phyloP scores from a whole-genome alignment of 2,888 invertebrate genomes.

The Catocala nupta region DNA sequence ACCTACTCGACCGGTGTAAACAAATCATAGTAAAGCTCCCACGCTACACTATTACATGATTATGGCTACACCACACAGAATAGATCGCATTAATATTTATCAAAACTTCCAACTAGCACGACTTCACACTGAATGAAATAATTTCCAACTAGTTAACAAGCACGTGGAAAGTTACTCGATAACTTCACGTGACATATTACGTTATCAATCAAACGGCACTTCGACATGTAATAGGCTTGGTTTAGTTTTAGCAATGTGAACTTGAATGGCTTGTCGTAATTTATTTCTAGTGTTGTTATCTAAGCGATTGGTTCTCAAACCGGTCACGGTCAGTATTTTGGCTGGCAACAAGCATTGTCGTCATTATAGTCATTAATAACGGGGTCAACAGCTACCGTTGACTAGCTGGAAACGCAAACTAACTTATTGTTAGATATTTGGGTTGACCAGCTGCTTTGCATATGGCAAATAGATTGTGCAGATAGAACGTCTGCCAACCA shows the following conservation, averaged over 20 bases:
- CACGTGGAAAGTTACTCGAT: slow-evolving; percentile 32
- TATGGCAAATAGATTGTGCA: slow-evolving; percentile 59
- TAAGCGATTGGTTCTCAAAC: slow-evolving; percentile 38
- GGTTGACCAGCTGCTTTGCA: slow-evolving; percentile 69
- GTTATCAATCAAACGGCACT: slow-evolving; percentile 32
- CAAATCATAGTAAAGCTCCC: slow-evolving; percentile 84
- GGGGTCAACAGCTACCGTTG: slow-evolving; percentile 64
- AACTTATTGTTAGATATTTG: slow-evolving; percentile 58
- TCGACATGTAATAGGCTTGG: slow-evolving; percentile 16
- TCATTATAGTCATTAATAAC: slow-evolving; percentile 68
- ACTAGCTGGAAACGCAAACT: slow-evolving; percentile 25
- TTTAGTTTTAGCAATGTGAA: not conserved
- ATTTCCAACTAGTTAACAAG: slow-evolving; percentile 24
- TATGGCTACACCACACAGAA: slow-evolving; percentile 37
- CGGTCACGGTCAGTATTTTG: slow-evolving; percentile 62
- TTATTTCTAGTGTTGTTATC: slow-evolving; percentile 28
- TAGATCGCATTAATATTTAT: slow-evolving; percentile 56
- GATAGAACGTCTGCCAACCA: slow-evolving; percentile 49
- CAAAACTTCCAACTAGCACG: slow-evolving; percentile 31
- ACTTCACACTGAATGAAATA: slow-evolving; percentile 33
- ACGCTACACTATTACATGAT: slow-evolving; percentile 63
- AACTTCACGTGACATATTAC: slow-evolving; percentile 30
- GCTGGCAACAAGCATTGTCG: slow-evolving; percentile 63
- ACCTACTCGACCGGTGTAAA: slow-evolving; percentile 74
- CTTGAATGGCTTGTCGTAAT: slow-evolving; percentile 12